Evolutionary conservation across 2,888 invertebrate genomes (phyloP).

Genomic region (Leptinotarsa rubiginosa): DNA sequence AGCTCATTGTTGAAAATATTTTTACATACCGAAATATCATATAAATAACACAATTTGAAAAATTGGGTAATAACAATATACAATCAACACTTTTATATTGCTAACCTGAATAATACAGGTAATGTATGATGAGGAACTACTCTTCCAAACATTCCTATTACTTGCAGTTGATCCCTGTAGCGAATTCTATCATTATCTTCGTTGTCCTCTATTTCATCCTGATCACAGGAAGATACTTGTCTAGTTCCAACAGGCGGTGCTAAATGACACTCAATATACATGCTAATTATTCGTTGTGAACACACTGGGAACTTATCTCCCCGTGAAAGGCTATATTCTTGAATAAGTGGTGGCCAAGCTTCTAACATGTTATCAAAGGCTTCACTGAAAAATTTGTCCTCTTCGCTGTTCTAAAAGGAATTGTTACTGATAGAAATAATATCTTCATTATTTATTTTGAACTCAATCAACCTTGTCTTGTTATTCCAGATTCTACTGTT

Average conservation of each 20-base stretch:
- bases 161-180: slow-evolving; percentile 79
- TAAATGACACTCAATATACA: slow-evolving; percentile 83
- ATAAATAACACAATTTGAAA: no score
- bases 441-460: no score
- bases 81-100: not conserved
- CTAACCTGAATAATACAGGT: slow-evolving; percentile 72
- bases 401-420: slow-evolving; percentile 63
- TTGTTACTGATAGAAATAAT: not conserved
- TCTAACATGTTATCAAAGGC: slow-evolving; percentile 78
- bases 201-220: slow-evolving; percentile 73
- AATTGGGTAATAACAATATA: not conserved
- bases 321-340: slow-evolving; percentile 55
- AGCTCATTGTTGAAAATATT: no score
- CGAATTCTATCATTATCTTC: slow-evolving; percentile 77
- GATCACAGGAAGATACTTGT: slow-evolving; percentile 63
- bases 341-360: slow-evolving; percentile 74
- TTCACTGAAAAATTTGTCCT: slow-evolving; percentile 73
- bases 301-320: slow-evolving; percentile 59
- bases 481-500: no score
- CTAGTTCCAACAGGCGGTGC: slow-evolving; percentile 84
- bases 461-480: no score
- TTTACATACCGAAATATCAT: no score
- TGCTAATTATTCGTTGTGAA: slow-evolving; percentile 77
- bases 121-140: slow-evolving; percentile 75
- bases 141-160: slow-evolving; percentile 77